Base-by-base conservation (phyloP, 1,140 invertebrate species). In the Bilobella aurantiaca region DNA sequence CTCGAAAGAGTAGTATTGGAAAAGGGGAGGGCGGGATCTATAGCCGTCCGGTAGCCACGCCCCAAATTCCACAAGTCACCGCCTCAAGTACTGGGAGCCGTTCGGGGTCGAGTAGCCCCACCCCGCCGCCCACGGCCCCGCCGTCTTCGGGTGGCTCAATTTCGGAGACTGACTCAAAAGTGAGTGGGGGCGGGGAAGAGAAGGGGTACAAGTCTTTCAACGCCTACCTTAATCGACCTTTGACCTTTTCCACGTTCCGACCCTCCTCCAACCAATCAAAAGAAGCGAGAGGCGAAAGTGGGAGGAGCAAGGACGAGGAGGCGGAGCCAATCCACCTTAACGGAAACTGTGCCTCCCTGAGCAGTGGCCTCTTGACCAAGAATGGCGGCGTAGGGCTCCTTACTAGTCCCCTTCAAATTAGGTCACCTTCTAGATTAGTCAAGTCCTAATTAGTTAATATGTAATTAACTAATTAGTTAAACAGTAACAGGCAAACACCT, bases 211-310 rank as follows among this genome's bases (percentile, higher is more conserved):
- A 73, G 57, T 63, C 71, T 2, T 73, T 70, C 34, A 66, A 68
- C 56, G 66, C 71, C 0, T 73, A 73, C 34, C 58, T 73, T 2
- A 73, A 73, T 42, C 23, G 71, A 2, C 68, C 68, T 3, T 42
- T 73, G 16, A 73, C 68, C 2, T 73, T 73, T 28, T 73, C 71
- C n/a, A 73, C 71, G 3, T 73, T 73, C 37, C 49, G 71, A 49
- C 70, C 70, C 25, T 42, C 58, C n/a, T n/a, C n/a, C n/a, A n/a
- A n/a, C n/a, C n/a, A n/a, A n/a, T n/a, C n/a, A n/a, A n/a, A n/a
- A n/a, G n/a, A n/a, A n/a, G n/a, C n/a, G n/a, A n/a, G n/a, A n/a
- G n/a, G n/a, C n/a, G n/a, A n/a, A n/a, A n/a, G n/a, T n/a, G n/a
- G n/a, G n/a, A 23, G 27, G 1, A 16, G 42, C 46, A 27, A 58